Evolutionary conservation across 2,888 invertebrate species (phyloP), one percentile per base, ranked within the genome.

Genomic region (Drosophila nr. perissopoda): DNA sequence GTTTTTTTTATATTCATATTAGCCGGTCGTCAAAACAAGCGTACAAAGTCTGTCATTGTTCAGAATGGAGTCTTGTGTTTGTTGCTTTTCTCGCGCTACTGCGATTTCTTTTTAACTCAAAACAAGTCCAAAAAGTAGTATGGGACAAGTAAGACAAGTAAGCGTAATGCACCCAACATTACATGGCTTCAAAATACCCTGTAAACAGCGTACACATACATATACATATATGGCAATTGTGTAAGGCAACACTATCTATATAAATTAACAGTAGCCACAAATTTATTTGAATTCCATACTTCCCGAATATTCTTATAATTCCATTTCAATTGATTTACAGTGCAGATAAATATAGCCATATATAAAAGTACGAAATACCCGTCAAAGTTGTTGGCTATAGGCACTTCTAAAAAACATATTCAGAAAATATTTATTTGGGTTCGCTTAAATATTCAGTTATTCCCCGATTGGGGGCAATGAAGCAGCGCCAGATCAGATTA

Each of bases 11-110:
- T 70, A 25, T 54, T 38, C 25, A 71, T 70, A 69, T 70, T 66
- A 63, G 71, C 64, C 74, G 68, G 65, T 67, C 69, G 62, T 71
- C 76, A 76, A 76, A 65, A 63, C 79, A 68, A 70, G 65, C 78
- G 70, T 65, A 80, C 74, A 80, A 78, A 81, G 81, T 81, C 81
- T 75, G 56, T 60, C 70, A 78, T 81, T 81, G 82, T 81, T 81
- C 68, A 54, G 72, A 70, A 68, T 71, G 38, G 57, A 67, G 70
- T 64, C 66, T 71, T 69, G 54, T 76, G 57, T 66, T 68, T 77
- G 79, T 76, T 76, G 71, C 59, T 73, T 69, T 75, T 68, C 70
- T 79, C 62, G 74, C 61, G 78, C 74, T 79, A 67, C 70, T 80
- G 78, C 74, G 76, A 64, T 74, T 82, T 86, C 81, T 76, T 73